Evolutionary conservation across 2,888 invertebrate species (phyloP).

Genomic region (Tetranychus truncatus): DNA sequence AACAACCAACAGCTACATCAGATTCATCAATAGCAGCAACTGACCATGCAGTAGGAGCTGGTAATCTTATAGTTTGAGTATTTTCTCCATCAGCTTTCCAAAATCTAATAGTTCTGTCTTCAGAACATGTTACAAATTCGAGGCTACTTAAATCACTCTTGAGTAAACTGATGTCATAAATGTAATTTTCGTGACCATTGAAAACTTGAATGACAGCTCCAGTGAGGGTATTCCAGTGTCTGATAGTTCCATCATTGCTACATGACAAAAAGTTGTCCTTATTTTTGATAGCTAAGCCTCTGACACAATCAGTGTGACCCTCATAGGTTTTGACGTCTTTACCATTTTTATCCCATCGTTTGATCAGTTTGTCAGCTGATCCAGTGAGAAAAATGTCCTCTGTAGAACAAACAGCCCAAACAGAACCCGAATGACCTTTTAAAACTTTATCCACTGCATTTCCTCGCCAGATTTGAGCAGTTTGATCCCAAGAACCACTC

Average conservation of each 20-base stretch:
- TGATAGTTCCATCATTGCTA: constrained; percentile 73
- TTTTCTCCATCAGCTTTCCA: constrained; percentile 44
- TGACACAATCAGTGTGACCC: constrained; percentile 83
- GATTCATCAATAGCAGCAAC: constrained; percentile 61
- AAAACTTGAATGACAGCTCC: constrained; percentile 50
- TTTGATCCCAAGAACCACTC: constrained; percentile 83
- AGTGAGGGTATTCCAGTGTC: constrained; percentile 55
- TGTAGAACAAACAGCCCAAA: constrained; percentile 50
- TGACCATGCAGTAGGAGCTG: constrained; percentile 75
- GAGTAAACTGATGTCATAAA: constrained; percentile 33
- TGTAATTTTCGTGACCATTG: constrained; percentile 34
- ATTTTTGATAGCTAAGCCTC: constrained; percentile 52
- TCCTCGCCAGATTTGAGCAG: constrained; percentile 60
- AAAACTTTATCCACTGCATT: constrained; percentile 40
- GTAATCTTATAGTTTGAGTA: constrained; percentile 49
- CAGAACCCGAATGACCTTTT: constrained; percentile 47
- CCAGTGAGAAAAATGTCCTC: constrained; percentile 51
- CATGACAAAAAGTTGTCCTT: constrained; percentile 64
- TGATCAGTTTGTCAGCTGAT: constrained; percentile 77
- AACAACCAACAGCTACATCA: constrained; percentile 63
- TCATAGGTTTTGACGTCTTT: constrained; percentile 26
- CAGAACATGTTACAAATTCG: constrained; percentile 59
- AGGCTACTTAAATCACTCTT: constrained; percentile 37
- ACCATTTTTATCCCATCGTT: constrained; percentile 45
- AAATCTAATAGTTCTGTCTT: constrained; percentile 63